phyloP scores from a whole-genome alignment of 2,113 vertebrate species.

The Ammodytes dubius region DNA sequence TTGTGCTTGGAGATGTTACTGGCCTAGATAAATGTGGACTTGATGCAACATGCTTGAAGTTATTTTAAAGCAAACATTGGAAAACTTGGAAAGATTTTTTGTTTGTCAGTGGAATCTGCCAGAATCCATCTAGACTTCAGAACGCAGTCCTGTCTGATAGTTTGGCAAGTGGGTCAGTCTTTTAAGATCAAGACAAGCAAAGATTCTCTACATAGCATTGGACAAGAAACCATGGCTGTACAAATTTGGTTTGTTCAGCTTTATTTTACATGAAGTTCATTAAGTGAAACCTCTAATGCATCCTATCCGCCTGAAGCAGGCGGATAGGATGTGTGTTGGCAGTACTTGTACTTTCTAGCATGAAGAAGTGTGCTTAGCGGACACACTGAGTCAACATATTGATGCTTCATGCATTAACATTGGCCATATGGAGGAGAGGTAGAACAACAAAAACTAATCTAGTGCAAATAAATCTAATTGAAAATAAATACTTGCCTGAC shows the following conservation, averaged over 20 bases:
- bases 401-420: background rate
- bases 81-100: constrained; percentile 38
- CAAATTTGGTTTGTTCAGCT: constrained; percentile 21
- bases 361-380: background rate
- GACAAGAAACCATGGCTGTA: constrained; percentile 16
- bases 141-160: constrained; percentile 47
- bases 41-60: constrained; percentile 39
- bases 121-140: constrained; percentile 50
- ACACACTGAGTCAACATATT: background rate
- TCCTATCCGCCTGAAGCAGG: too few species aligned
- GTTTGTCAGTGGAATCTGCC: constrained; percentile 44
- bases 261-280: constrained; percentile 28
- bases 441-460: constrained; percentile 5
- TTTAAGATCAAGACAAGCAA: constrained; percentile 53
- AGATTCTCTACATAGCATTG: constrained; percentile 36
- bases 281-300: constrained; percentile 1
- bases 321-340: background rate
- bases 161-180: constrained; percentile 64
- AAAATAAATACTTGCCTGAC: background rate
- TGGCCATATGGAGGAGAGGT: background rate
- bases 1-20: constrained; percentile 15
- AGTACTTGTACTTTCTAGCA: background rate
- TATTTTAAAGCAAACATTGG: constrained; percentile 48
- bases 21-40: constrained; percentile 22
- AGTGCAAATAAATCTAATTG: background rate